Conservation (phyloP, 2,888 invertebrate genomes). For the Eupithecia insigniata region DNA sequence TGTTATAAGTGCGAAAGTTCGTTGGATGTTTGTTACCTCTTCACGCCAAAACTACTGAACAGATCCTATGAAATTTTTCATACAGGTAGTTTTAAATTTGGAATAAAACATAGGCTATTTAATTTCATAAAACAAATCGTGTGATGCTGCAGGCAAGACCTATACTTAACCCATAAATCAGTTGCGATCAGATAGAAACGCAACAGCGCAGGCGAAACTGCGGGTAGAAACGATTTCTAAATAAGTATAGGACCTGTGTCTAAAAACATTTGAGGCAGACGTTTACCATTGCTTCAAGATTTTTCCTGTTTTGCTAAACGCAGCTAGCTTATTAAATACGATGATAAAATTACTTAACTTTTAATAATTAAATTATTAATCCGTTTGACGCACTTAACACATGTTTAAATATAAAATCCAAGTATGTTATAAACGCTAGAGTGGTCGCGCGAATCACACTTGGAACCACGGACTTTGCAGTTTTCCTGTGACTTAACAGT, state of each 20-base stretch:
- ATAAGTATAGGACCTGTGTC: background rate
- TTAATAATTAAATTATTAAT: background rate
- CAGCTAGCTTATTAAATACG: background rate
- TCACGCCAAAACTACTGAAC: background rate
- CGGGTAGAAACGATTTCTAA: too few species aligned
- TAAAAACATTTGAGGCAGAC: background rate
- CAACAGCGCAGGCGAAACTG: too few species aligned
- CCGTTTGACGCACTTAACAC: background rate
- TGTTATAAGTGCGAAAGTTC: too few species aligned
- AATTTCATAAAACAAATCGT: too few species aligned
- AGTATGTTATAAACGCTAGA: background rate
- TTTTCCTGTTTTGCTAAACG: background rate
- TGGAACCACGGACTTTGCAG: too few species aligned
- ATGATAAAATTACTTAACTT: background rate
- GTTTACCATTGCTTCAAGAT: background rate
- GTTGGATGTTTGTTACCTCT: background rate
- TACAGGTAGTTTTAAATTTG: background rate
- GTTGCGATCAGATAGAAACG: too few species aligned
- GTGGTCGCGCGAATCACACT: too few species aligned
- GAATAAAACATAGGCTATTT: background rate
- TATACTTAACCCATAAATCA: too few species aligned
- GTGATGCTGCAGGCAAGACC: too few species aligned
- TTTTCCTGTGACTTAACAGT: too few species aligned
- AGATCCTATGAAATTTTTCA: background rate
- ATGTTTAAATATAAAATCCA: background rate